Conservation (phyloP, 2,113 vertebrate species). For the Rhinichthys klamathensis region DNA sequence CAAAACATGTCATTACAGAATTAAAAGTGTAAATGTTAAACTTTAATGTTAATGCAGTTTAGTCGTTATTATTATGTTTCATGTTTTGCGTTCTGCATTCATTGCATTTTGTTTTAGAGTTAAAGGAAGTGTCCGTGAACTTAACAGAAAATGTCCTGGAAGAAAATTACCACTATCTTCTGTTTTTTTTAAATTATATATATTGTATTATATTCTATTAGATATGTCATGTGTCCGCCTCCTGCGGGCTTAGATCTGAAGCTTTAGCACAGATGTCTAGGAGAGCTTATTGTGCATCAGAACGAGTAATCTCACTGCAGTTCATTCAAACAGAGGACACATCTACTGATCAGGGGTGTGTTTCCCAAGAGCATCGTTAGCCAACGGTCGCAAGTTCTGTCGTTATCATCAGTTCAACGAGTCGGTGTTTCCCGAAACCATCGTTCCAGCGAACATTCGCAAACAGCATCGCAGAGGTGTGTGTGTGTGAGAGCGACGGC, state of each 20-base stretch:
- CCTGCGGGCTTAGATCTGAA: constrained; percentile 48
- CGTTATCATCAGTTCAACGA: too few relatives aligned
- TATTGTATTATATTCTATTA: neutral
- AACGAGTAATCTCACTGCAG: constrained; percentile 77
- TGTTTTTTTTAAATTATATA: neutral
- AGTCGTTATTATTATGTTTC: neutral
- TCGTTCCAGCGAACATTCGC: too few relatives aligned
- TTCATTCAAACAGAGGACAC: constrained; percentile 67
- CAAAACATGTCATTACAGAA: neutral
- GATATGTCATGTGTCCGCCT: neutral
- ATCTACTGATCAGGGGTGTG: too few relatives aligned
- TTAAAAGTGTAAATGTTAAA: neutral
- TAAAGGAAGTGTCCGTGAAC: too few relatives aligned
- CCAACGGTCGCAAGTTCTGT: too few relatives aligned
- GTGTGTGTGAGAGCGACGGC: too few relatives aligned
- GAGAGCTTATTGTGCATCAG: constrained; percentile 76
- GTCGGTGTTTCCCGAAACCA: too few relatives aligned
- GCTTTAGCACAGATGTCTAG: constrained; percentile 83
- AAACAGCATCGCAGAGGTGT: too few relatives aligned
- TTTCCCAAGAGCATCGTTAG: too few relatives aligned
- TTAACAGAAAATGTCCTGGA: neutral
- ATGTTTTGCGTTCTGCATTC: too few relatives aligned
- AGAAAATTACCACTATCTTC: neutral
- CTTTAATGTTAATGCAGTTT: neutral
- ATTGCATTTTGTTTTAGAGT: too few relatives aligned